Base-by-base conservation (phyloP, 2,113 vertebrate genomes). In the Ardeotis arabs region DNA sequence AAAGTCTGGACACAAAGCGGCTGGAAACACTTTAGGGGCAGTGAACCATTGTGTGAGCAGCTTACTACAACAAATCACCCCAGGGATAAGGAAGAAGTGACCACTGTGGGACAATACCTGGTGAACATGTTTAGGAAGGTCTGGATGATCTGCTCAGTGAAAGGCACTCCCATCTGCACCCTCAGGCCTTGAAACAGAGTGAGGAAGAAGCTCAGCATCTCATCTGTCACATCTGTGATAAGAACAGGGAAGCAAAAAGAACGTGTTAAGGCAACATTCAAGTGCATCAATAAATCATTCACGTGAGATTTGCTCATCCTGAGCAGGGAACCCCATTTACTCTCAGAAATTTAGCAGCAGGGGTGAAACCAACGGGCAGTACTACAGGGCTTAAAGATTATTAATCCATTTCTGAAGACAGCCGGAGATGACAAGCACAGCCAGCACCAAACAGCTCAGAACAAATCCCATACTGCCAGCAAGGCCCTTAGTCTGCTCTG, bases 81-180 rank as follows among this genome's bases (percentile, higher is more conserved):
- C 1, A 87, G 84, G 47, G 45, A 4, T 31, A 49, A 58, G 44
- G 58, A 75, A 50, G 50, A 28, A 64, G 49, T 9, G 22, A n/a
- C 3, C 14, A 73, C 5, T 4, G 10, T 0, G 8, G n/a, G 37
- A 10, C 79, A 76, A 50, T 97, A 99, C 99, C 99, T 99, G 97
- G 99, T 99, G 97, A 99, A 99, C 99, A 99, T 99, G 96, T 99
- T 99, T 89, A 99, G 98, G 97, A 99, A 99, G 70, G 99, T 99
- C 97, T 99, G 99, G 92, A 99, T 99, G 94, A 99, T 99, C 96
- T 99, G 99, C 93, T 99, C 99, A 0, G 99, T 99, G 98, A 99
- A 99, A 87, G 99, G 98, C 73, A 99, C 99, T 5, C 99, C 99
- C 99, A 99, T 99, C 97, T 99, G 99, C 44, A 99, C 99, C 97